Conservation (phyloP, 2,113 vertebrate species). For the Aspidoscelis tigris region DNA sequence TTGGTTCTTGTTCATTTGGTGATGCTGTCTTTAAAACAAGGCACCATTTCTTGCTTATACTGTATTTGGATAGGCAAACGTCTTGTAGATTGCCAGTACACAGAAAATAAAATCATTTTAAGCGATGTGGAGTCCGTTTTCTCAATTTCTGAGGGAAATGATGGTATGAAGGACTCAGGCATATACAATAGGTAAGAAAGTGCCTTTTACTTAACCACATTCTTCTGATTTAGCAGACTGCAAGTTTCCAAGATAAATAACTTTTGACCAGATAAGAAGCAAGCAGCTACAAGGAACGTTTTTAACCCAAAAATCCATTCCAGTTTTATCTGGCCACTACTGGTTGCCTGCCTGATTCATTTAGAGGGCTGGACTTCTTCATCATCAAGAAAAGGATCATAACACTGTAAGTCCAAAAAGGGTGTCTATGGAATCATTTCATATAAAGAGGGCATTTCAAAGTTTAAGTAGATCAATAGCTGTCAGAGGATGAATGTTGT, state of each 20-base stretch:
- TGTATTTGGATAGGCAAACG: slow-evolving; percentile 4
- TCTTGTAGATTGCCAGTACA: slow-evolving; percentile 23
- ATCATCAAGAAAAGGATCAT: not conserved
- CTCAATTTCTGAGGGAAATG: not conserved
- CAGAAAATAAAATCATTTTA: not conserved
- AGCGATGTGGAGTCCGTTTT: slow-evolving; percentile 2
- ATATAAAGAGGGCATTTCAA: not conserved
- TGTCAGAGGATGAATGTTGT: too few species aligned
- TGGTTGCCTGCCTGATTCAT: not conserved
- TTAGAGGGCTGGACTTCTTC: not conserved
- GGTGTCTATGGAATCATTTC: not conserved
- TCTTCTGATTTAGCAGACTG: not conserved
- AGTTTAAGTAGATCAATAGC: not conserved
- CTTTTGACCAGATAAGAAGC: not conserved
- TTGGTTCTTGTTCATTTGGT: not conserved
- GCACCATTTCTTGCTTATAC: slow-evolving; percentile 9
- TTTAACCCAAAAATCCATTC: not conserved
- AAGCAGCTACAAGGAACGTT: not conserved
- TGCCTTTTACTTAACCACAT: not conserved
- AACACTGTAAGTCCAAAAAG: not conserved
- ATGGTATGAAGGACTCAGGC: not conserved
- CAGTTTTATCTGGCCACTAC: not conserved
- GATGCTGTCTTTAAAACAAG: slow-evolving; percentile 41
- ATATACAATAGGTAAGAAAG: not conserved
- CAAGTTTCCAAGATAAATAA: not conserved